Evolutionary conservation across 92 coral and sea anemone genomes (phyloP).

Genomic region (Isaurus tuberculatus): DNA sequence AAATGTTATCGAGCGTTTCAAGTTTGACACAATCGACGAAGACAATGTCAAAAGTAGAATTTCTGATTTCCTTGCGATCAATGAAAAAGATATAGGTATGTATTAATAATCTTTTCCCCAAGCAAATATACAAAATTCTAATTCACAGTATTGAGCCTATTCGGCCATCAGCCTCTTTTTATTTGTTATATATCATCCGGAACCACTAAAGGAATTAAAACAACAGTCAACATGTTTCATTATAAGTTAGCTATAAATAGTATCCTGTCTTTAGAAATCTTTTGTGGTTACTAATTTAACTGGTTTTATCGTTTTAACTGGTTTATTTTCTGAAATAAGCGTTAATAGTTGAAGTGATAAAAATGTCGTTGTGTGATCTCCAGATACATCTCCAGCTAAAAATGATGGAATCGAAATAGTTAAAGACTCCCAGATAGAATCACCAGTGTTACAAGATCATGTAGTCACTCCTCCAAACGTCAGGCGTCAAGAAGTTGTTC

Average conservation of each 20-base stretch:
- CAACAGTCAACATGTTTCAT: too few relatives aligned
- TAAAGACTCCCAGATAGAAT: constrained; percentile 22
- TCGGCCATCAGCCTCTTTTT: too few relatives aligned
- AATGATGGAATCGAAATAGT: background rate
- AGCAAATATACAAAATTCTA: background rate
- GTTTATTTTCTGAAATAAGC: background rate
- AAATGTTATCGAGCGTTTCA: constrained; percentile 11
- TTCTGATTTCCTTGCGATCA: constrained; percentile 27
- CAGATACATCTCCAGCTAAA: constrained; percentile 9
- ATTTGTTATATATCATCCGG: too few relatives aligned
- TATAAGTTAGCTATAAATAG: too few relatives aligned
- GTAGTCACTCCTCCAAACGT: constrained; percentile 4
- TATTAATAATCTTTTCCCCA: background rate
- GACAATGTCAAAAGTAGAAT: background rate
- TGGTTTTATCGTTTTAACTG: background rate
- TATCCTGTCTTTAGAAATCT: too few relatives aligned
- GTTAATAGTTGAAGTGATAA: background rate
- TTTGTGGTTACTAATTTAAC: too few relatives aligned
- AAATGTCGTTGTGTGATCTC: background rate
- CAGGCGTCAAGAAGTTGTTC: background rate
- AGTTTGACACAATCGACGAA: constrained; percentile 2
- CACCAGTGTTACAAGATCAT: constrained; percentile 10
- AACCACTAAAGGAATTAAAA: too few relatives aligned
- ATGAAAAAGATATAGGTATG: constrained; percentile 39
- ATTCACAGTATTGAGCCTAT: too few relatives aligned